These are phyloP conservation scores for Caracal caracal DNA, from an alignment of 2,113 vertebrate genomes.

Conservation along the genomic window DNA sequence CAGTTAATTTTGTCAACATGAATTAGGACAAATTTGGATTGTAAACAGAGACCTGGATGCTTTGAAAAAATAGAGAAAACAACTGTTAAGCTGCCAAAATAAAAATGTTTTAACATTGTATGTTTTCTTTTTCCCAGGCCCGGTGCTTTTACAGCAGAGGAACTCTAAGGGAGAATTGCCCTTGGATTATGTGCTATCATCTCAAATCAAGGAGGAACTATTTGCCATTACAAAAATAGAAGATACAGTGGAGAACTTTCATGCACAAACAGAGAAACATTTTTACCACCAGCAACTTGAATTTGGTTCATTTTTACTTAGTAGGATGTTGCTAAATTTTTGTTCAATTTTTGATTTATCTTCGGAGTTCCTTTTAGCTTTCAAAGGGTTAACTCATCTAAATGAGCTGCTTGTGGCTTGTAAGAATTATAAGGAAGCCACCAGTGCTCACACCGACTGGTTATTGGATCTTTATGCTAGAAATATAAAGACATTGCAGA, in stretches of 20 bases:
- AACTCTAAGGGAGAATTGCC: constrained; percentile 84
- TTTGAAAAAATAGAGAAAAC: constrained; percentile 57
- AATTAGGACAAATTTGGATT: constrained; percentile 76
- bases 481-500: constrained; percentile 89
- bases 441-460: constrained; percentile 85
- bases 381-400: constrained; percentile 67
- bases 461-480: constrained; percentile 85
- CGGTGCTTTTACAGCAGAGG: constrained; percentile 89
- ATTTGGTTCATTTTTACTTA: constrained; percentile 84
- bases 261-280: constrained; percentile 70
- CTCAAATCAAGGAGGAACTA: constrained; percentile 88
- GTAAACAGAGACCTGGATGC: constrained; percentile 62
- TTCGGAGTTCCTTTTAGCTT: constrained; percentile 80
- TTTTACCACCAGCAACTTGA: constrained; percentile 82
- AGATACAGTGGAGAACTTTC: constrained; percentile 81
- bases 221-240: constrained; percentile 83
- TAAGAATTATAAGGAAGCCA: constrained; percentile 75
- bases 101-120: constrained; percentile 72
- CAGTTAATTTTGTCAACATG: constrained; percentile 80
- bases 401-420: constrained; percentile 58
- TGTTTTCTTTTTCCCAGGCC: constrained; percentile 87
- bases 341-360: constrained; percentile 87
- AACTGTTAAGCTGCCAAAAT: constrained; percentile 72
- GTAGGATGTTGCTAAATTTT: constrained; percentile 87
- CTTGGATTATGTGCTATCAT: constrained; percentile 88